These are phyloP conservation scores for Corythoichthys intestinalis DNA, from an alignment of 2,113 vertebrate genomes.

Conservation along the genomic window DNA sequence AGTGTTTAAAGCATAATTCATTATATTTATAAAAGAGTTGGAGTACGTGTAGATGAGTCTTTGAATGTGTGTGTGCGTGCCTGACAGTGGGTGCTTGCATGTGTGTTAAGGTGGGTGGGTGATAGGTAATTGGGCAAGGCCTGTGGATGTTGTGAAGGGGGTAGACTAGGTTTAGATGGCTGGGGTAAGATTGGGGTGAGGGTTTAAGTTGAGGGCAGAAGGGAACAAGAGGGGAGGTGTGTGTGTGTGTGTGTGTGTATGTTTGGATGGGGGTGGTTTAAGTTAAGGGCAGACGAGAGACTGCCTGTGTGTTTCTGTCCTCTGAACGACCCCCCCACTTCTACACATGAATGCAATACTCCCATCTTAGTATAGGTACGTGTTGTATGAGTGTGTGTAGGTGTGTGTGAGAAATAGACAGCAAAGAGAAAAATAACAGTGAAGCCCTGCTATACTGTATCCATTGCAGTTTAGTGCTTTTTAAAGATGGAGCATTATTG, in stretches of 20 bases:
- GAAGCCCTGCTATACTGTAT: too few relatives aligned
- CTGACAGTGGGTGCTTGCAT: constrained; percentile 14
- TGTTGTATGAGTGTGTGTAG: constrained; percentile 10
- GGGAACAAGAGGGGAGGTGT: constrained; percentile 45
- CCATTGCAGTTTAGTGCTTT: too few relatives aligned
- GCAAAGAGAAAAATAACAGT: too few relatives aligned
- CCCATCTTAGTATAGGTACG: constrained; percentile 20
- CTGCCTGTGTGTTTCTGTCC: constrained; percentile 69
- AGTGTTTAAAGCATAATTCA: not conserved
- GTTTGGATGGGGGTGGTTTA: constrained; percentile 43
- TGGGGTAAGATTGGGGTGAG: constrained; percentile 67
- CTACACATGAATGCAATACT: constrained; percentile 43
- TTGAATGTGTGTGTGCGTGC: constrained; percentile 7
- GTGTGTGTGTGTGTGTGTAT: constrained; percentile 34
- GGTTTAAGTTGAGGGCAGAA: constrained; percentile 72
- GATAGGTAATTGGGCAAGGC: constrained; percentile 36
- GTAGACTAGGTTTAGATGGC: constrained; percentile 39
- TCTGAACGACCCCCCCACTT: constrained; percentile 58
- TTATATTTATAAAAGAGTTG: not conserved
- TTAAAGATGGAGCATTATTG: too few relatives aligned
- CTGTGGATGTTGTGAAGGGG: constrained; percentile 39
- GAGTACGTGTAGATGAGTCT: constrained; percentile 2
- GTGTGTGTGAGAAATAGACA: not conserved
- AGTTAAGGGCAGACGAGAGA: constrained; percentile 59
- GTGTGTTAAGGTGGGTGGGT: constrained; percentile 6